Conservation (phyloP, 2,888 invertebrate genomes). For the Calliopum simillimum region DNA sequence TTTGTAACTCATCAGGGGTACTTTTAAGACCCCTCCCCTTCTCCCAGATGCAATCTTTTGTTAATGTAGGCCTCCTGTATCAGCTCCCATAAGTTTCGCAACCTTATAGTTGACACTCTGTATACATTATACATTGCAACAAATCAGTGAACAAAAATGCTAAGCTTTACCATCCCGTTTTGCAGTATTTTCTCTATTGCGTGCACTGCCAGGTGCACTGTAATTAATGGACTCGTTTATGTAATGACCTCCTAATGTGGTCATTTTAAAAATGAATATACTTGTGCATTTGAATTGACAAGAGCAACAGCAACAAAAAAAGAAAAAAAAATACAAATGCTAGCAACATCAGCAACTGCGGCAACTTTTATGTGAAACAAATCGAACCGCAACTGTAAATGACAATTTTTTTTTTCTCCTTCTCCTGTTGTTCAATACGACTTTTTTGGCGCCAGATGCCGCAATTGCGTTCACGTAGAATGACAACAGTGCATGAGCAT, state of each 20-base stretch:
- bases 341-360: neutral
- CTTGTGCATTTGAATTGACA: neutral
- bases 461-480: neutral
- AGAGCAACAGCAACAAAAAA: neutral
- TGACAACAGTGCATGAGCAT: neutral
- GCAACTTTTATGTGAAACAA: slow-evolving; percentile 15
- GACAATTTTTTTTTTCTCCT: slow-evolving; percentile 25
- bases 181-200: too few relatives aligned
- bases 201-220: too few relatives aligned
- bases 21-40: too few relatives aligned
- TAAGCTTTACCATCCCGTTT: too few relatives aligned
- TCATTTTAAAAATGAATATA: slow-evolving; percentile 23
- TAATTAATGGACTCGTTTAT: neutral
- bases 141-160: too few relatives aligned
- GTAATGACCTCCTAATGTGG: slow-evolving; percentile 10
- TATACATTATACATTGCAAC: too few relatives aligned
- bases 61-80: too few relatives aligned
- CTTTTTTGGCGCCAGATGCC: slow-evolving; percentile 7
- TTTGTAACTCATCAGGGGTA: too few relatives aligned
- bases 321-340: neutral
- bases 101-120: too few relatives aligned
- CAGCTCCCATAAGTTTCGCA: too few relatives aligned
- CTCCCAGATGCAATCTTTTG: too few relatives aligned
- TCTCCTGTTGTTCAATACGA: neutral
- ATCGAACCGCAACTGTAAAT: slow-evolving; percentile 18